Evolutionary conservation across 2,113 vertebrate species (phyloP).

Genomic region (Calidris pugnax): DNA sequence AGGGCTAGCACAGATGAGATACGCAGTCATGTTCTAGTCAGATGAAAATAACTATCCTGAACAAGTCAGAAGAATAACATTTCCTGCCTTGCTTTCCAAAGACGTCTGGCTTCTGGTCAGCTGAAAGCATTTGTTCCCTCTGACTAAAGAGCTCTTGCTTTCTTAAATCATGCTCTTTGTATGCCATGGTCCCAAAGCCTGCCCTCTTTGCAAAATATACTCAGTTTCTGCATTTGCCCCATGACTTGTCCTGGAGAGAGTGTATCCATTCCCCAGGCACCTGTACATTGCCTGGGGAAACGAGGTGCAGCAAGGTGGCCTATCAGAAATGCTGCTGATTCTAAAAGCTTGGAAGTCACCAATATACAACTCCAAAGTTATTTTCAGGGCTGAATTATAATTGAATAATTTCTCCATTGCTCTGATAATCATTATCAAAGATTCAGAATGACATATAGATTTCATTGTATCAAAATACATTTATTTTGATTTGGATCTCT

Average conservation of each 20-base stretch:
- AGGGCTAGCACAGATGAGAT: neutral
- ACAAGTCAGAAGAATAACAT: neutral
- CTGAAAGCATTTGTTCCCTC: neutral
- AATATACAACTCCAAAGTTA: neutral
- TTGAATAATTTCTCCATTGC: neutral
- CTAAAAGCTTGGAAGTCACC: neutral
- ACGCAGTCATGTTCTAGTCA: neutral
- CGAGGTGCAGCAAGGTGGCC: neutral
- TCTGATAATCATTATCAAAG: neutral
- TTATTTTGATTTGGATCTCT: neutral
- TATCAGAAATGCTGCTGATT: neutral
- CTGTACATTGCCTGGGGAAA: neutral
- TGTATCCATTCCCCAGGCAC: neutral
- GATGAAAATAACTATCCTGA: neutral
- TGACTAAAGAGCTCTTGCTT: neutral
- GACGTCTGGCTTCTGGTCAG: neutral
- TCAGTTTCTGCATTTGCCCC: neutral
- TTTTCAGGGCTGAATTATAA: neutral
- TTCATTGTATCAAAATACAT: neutral
- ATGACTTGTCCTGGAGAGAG: neutral
- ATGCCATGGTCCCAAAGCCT: neutral
- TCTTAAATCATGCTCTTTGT: neutral
- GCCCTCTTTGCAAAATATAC: neutral
- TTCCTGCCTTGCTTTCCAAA: constrained; percentile 21
- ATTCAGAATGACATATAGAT: neutral